phyloP scores from a whole-genome alignment of 1,140 invertebrate genomes.

The Cydia splendana region DNA sequence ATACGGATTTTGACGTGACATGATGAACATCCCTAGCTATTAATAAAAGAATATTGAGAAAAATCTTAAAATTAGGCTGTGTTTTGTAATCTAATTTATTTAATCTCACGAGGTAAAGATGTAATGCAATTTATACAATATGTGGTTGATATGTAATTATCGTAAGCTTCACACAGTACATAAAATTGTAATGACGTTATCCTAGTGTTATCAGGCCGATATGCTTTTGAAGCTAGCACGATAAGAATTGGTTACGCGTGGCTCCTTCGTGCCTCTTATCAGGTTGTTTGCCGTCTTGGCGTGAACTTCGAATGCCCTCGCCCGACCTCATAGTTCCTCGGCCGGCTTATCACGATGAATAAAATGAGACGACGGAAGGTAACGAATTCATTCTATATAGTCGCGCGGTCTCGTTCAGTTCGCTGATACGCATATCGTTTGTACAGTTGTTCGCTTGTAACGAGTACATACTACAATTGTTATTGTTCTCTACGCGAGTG shows the following conservation, averaged over 20 bases:
- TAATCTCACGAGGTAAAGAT: background rate
- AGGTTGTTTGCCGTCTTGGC: slow-evolving; percentile 62
- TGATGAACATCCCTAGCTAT: background rate
- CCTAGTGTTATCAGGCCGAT: slow-evolving; percentile 17
- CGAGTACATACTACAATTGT: slow-evolving; percentile 16
- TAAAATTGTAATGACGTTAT: slow-evolving; percentile 10
- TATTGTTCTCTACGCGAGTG: slow-evolving; percentile 31
- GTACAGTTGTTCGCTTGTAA: slow-evolving; percentile 7
- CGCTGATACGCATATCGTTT: slow-evolving; percentile 35
- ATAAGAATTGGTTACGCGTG: slow-evolving; percentile 52
- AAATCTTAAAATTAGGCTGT: background rate
- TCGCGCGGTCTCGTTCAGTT: slow-evolving; percentile 52
- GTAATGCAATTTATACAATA: background rate
- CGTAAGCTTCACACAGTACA: background rate
- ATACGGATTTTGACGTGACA: background rate
- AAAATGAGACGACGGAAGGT: slow-evolving; percentile 73
- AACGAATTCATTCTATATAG: slow-evolving; percentile 64
- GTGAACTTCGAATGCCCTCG: slow-evolving; percentile 75
- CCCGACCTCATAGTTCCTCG: slow-evolving; percentile 71
- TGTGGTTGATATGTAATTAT: background rate
- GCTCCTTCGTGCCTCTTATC: slow-evolving; percentile 72
- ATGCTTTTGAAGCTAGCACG: slow-evolving; percentile 19
- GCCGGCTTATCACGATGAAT: slow-evolving; percentile 76
- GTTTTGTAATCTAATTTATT: background rate
- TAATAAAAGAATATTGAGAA: background rate